Percentiles rank a stretch among this genome's conserved stretches.
Conservation (phyloP, 2,888 invertebrate species). For the Lepeophtheirus nordmannii region DNA sequence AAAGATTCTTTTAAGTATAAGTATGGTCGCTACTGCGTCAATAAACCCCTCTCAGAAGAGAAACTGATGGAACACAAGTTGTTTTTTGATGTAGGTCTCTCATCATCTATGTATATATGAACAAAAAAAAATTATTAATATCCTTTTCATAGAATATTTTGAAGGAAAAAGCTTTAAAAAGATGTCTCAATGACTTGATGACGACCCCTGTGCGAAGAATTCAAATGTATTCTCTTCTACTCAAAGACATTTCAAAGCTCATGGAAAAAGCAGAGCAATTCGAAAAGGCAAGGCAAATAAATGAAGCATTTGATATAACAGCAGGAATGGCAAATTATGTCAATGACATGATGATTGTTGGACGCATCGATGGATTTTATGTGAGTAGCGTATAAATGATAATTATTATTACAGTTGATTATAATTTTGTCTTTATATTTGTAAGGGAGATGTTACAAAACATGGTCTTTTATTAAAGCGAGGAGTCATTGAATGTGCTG, state of each 20-base stretch:
- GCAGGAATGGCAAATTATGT: background rate
- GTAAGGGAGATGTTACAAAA: slow-evolving; percentile 4
- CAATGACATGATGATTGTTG: slow-evolving; percentile 18
- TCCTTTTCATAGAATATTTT: background rate
- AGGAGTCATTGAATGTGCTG: background rate
- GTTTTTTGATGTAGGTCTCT: slow-evolving; percentile 6
- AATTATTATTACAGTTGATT: too few species aligned
- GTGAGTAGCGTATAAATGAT: background rate
- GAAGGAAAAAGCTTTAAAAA: background rate
- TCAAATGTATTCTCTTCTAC: background rate
- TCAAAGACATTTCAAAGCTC: background rate
- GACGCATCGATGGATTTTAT: slow-evolving; percentile 9
- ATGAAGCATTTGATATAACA: slow-evolving; percentile 7
- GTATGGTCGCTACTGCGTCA: slow-evolving; percentile 12
- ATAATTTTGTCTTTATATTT: too few species aligned
- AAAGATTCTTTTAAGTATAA: slow-evolving; percentile 8
- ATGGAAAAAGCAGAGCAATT: slow-evolving; percentile 1
- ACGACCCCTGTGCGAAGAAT: slow-evolving; percentile 12
- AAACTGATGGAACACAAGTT: slow-evolving; percentile 6
- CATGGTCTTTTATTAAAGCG: slow-evolving; percentile 5
- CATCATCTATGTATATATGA: background rate
- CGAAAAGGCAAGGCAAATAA: background rate
- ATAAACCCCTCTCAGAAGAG: slow-evolving; percentile 10
- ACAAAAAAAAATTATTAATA: background rate
- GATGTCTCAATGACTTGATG: background rate